Evolutionary conservation across 2,113 vertebrate species (phyloP).

Genomic region (Psittacara wagleri): DNA sequence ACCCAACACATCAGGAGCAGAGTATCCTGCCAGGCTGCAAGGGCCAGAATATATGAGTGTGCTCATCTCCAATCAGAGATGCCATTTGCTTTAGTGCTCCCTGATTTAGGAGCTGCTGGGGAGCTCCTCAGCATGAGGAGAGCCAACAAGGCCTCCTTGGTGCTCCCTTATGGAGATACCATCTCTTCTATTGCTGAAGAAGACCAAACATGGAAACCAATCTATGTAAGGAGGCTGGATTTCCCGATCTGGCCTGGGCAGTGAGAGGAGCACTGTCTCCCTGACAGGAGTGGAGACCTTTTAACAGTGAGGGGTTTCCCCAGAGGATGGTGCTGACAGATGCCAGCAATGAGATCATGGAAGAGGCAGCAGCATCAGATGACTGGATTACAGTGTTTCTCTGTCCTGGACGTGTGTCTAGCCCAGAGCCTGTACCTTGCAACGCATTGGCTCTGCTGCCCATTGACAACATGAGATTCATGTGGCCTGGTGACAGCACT

Average conservation of each 20-base stretch:
- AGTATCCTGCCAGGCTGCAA: not conserved
- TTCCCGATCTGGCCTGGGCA: not conserved
- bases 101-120: not conserved
- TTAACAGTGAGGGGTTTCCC: slow-evolving; percentile 15
- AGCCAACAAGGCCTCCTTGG: not conserved
- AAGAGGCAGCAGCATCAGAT: not conserved
- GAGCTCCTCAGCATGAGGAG: not conserved
- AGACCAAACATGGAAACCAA: not conserved
- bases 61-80: not conserved
- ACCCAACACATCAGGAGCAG: not conserved
- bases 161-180: not conserved
- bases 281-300: not conserved
- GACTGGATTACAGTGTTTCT: not conserved
- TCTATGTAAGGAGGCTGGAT: not conserved
- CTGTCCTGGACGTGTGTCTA: not conserved
- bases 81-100: not conserved
- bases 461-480: not conserved
- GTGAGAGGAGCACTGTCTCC: not conserved
- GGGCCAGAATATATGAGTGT: rapidly evolving
- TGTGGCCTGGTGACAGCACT: not conserved
- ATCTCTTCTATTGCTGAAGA: not conserved
- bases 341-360: slow-evolving; percentile 11
- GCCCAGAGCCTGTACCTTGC: not conserved
- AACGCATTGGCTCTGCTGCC: not conserved
- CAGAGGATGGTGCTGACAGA: not conserved